Evolutionary conservation across 2,113 vertebrate species (phyloP).

Genomic region (Variabilichromis moorii): DNA sequence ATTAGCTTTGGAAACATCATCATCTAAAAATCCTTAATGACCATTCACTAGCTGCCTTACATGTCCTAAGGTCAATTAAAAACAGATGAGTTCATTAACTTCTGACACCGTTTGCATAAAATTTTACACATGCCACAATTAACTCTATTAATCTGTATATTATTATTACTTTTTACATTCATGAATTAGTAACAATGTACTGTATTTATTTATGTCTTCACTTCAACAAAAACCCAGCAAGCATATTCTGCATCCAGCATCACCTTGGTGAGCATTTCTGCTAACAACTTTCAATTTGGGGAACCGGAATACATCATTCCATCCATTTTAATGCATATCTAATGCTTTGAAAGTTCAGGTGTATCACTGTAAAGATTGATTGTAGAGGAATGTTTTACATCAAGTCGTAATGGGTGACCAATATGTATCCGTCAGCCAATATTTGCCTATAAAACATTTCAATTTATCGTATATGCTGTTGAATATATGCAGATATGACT

Average conservation of each 20-base stretch:
- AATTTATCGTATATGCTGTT: not conserved
- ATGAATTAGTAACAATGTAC: not conserved
- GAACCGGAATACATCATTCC: not conserved
- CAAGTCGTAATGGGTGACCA: not conserved
- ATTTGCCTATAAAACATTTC: not conserved
- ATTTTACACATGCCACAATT: not conserved
- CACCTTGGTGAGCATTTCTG: not conserved
- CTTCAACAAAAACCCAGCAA: not conserved
- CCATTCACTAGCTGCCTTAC: not conserved
- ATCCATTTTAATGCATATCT: conserved; percentile 16
- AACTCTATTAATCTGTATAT: not conserved
- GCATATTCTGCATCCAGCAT: not conserved
- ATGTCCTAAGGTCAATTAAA: not conserved
- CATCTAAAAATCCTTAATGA: not conserved
- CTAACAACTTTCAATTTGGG: not conserved
- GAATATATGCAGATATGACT: not conserved
- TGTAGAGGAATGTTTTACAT: not conserved
- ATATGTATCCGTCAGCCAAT: not conserved
- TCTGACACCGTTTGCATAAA: accelerated
- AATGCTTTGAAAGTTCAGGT: not conserved
- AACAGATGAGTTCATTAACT: not conserved
- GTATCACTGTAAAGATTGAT: not conserved
- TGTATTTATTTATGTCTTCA: not conserved
- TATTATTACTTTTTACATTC: not conserved
- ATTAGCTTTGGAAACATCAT: not conserved